A percentile compares a stretch with the other conserved stretches of the same genome.
Conservation (phyloP, 2,888 invertebrate genomes). For the Catocala nupta region DNA sequence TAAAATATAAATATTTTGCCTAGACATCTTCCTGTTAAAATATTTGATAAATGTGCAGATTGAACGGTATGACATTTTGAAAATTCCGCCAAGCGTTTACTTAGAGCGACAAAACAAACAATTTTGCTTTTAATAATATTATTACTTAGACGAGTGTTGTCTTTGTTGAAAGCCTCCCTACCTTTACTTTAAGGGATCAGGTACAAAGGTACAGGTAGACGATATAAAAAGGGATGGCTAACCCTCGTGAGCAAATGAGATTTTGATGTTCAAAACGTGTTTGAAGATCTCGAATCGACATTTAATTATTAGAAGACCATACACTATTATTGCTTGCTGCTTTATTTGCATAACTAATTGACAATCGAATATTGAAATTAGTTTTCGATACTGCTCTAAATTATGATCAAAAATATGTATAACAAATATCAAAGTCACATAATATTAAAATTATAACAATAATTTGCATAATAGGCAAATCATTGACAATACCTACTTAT, state of each 20-base stretch:
- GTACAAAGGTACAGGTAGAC: conserved; percentile 45
- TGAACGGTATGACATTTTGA: neutral
- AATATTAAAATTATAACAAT: neutral
- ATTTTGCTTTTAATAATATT: conserved; percentile 46
- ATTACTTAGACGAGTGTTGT: conserved; percentile 47
- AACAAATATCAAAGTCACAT: conserved; percentile 3
- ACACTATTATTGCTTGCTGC: neutral
- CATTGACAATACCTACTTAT: conserved; percentile 8
- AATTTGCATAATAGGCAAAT: conserved; percentile 13
- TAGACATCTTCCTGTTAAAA: neutral
- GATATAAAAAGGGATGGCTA: conserved; percentile 12
- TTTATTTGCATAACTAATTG: conserved; percentile 10
- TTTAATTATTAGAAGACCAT: neutral
- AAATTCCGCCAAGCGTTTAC: conserved; percentile 8
- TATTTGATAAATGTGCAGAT: neutral
- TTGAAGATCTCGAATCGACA: neutral
- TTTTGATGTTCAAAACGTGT: conserved; percentile 16
- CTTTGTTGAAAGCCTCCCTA: conserved; percentile 50
- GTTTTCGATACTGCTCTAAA: neutral
- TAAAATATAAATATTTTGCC: neutral
- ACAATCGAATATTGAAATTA: conserved; percentile 9
- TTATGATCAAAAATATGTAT: conserved; percentile 2
- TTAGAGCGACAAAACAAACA: conserved; percentile 43
- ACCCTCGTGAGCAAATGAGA: conserved; percentile 9
- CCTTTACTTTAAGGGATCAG: conserved; percentile 26